Percentiles rank a stretch among this genome's conserved stretches.
These are phyloP conservation scores for Caerostris extrusa DNA, from an alignment of 1,140 invertebrate genomes.

Conservation along the genomic window DNA sequence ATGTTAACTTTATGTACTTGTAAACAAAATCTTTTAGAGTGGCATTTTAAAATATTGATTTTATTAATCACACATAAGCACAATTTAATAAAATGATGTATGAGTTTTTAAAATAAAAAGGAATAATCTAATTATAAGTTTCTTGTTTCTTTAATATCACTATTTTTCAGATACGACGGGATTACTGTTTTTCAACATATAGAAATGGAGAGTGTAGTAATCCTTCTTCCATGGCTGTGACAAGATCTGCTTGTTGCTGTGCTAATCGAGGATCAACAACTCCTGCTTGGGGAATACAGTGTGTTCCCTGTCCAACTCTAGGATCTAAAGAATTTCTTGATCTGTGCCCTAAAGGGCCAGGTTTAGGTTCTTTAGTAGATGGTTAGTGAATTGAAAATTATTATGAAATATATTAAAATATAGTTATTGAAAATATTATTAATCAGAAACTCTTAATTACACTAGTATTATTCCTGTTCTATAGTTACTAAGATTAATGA, in stretches of 20 bases:
- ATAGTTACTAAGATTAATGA: too few relatives aligned
- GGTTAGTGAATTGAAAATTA: constrained; percentile 82
- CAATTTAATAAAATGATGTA: too few relatives aligned
- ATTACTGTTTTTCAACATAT: constrained; percentile 91
- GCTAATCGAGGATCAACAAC: constrained; percentile 87
- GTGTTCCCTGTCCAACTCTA: constrained; percentile 88
- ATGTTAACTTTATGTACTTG: too few relatives aligned
- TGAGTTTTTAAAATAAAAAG: too few relatives aligned
- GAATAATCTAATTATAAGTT: too few relatives aligned
- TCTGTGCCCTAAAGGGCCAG: constrained; percentile 90
- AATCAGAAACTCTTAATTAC: too few relatives aligned
- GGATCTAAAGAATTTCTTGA: constrained; percentile 87
- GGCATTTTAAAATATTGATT: too few relatives aligned
- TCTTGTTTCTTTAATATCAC: neutral
- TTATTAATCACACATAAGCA: too few relatives aligned
- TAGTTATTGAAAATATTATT: too few relatives aligned
- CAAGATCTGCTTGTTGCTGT: constrained; percentile 93
- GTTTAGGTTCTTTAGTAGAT: constrained; percentile 89
- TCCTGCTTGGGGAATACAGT: constrained; percentile 91
- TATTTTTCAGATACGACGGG: constrained; percentile 87
- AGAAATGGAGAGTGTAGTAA: constrained; percentile 90
- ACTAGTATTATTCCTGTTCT: too few relatives aligned
- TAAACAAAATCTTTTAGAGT: too few relatives aligned
- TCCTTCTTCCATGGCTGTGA: constrained; percentile 88
- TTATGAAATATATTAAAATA: too few relatives aligned